Percentiles rank a stretch among this genome's conserved stretches.
These are phyloP conservation scores for Batillaria attramentaria DNA, from an alignment of 1,140 invertebrate genomes.

Conservation along the genomic window DNA sequence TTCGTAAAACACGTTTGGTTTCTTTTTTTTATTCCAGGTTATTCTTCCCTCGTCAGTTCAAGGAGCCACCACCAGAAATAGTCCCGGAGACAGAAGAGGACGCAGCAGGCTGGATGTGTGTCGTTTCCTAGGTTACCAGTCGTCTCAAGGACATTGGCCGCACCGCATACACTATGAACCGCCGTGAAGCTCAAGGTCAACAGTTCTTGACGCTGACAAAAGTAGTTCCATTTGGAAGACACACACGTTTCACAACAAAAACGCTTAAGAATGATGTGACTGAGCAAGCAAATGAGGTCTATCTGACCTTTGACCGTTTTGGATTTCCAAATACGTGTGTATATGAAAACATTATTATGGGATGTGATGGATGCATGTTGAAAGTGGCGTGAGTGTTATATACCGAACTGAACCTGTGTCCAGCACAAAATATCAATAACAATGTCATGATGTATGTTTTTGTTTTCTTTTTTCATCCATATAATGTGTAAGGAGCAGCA, in stretches of 20 bases:
- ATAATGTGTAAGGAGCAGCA: too few relatives aligned
- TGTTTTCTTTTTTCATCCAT: too few relatives aligned
- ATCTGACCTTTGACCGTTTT: not conserved
- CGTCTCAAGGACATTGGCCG: not conserved
- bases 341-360: too few relatives aligned
- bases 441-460: too few relatives aligned
- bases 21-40: slow-evolving; percentile 49
- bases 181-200: not conserved
- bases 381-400: too few relatives aligned
- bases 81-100: slow-evolving; percentile 44
- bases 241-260: not conserved
- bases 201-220: not conserved
- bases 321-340: too few relatives aligned
- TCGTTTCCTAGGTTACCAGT: slow-evolving; percentile 35
- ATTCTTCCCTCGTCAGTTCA: slow-evolving; percentile 47
- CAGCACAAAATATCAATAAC: too few relatives aligned
- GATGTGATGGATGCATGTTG: too few relatives aligned
- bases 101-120: slow-evolving; percentile 47
- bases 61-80: slow-evolving; percentile 43
- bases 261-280: not conserved
- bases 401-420: too few relatives aligned
- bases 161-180: not conserved
- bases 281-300: not conserved
- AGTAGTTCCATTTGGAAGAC: not conserved
- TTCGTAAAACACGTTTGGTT: too few relatives aligned